A percentile compares a stretch with the other conserved stretches of the same genome.
These are phyloP conservation scores for Galerucella pusilla DNA, from an alignment of 2,888 invertebrate species.

Conservation along the genomic window DNA sequence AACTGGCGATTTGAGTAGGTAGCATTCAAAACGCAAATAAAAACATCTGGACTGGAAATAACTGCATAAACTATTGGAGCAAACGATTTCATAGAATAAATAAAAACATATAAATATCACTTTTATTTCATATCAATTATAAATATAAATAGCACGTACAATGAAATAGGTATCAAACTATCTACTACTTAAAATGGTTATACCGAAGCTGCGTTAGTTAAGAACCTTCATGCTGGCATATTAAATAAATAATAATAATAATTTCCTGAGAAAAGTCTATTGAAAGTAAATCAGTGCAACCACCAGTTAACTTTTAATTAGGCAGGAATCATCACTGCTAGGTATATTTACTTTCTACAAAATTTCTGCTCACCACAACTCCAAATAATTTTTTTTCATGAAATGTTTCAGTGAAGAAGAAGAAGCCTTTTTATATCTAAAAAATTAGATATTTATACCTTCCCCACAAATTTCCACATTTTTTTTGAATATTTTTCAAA, in stretches of 20 bases:
- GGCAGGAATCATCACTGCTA: too few species aligned
- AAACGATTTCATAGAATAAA: neutral
- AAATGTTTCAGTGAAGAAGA: too few species aligned
- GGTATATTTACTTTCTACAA: too few species aligned
- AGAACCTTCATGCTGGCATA: neutral
- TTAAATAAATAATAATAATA: neutral
- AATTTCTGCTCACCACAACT: too few species aligned
- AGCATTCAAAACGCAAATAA: neutral
- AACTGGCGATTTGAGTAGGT: neutral
- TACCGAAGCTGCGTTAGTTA: neutral
- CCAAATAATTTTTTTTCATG: too few species aligned
- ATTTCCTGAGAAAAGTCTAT: too few species aligned
- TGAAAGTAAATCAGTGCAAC: too few species aligned
- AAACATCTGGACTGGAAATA: neutral
- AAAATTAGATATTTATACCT: too few species aligned
- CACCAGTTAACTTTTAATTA: too few species aligned
- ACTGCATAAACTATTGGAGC: neutral
- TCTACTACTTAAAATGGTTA: neutral
- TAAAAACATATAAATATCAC: neutral
- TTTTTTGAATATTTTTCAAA: too few species aligned
- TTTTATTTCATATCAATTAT: neutral
- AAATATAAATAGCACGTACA: neutral
- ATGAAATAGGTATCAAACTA: neutral
- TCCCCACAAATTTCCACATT: too few species aligned
- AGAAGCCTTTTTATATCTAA: too few species aligned